Conservation (phyloP, 2,113 vertebrate genomes). For the Pygoscelis antarcticus region DNA sequence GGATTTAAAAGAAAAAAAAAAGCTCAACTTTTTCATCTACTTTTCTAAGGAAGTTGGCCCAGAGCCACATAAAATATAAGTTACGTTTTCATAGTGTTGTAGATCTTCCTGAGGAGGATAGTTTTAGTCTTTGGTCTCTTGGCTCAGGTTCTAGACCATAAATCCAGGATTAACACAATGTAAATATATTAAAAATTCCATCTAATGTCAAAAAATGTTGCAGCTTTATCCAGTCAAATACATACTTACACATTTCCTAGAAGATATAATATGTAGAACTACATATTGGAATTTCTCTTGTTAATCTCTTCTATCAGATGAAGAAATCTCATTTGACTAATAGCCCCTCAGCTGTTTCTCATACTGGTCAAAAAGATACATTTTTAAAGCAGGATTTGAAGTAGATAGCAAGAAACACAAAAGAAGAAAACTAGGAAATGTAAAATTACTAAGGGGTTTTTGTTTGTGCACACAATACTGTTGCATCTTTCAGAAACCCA, state of each 20-base stretch:
- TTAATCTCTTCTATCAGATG: neutral
- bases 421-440: neutral
- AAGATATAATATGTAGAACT: neutral
- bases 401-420: neutral
- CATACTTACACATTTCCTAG: neutral
- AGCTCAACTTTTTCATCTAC: neutral
- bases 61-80: neutral
- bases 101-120: neutral
- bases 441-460: rapidly evolving
- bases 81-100: neutral
- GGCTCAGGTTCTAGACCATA: neutral
- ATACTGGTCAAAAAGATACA: neutral
- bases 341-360: neutral
- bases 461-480: neutral
- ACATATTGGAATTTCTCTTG: neutral
- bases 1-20: neutral
- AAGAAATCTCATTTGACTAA: neutral
- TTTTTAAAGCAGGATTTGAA: neutral
- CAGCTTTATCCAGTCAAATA: neutral
- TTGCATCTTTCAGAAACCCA: neutral
- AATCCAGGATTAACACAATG: neutral
- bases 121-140: neutral
- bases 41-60: neutral
- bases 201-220: neutral
- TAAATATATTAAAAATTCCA: neutral